A percentile compares a stretch with the other conserved stretches of the same genome.
phyloP scores from a whole-genome alignment of 2,888 invertebrate genomes.

The Diadromus collaris region DNA sequence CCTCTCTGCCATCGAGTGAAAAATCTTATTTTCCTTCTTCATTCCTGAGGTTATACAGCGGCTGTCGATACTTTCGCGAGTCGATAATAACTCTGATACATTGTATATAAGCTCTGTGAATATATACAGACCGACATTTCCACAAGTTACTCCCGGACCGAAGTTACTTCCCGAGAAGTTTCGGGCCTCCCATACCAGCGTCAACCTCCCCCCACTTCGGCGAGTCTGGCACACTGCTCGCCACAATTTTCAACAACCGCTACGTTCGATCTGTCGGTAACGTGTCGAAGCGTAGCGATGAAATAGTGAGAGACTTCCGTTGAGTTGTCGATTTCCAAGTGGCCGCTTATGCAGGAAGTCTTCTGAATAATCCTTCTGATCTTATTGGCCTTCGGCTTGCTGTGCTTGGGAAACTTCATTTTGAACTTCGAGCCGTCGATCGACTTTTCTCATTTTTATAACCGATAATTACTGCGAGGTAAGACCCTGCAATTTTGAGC shows the following conservation, averaged over 20 bases:
- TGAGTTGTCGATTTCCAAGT: not conserved
- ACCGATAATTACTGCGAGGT: no score
- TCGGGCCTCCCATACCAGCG: not conserved
- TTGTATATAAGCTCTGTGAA: not conserved
- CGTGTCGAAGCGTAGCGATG: not conserved
- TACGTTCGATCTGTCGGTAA: not conserved
- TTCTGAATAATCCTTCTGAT: no score
- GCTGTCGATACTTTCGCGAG: conserved; percentile 14
- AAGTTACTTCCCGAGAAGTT: not conserved
- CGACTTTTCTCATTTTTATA: no score
- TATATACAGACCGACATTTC: not conserved
- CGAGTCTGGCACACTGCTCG: not conserved
- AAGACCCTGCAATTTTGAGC: no score
- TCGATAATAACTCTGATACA: conserved; percentile 39
- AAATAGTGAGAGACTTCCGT: not conserved
- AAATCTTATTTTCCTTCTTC: conserved; percentile 45
- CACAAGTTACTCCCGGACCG: not conserved
- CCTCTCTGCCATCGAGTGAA: conserved; percentile 29
- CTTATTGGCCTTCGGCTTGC: no score
- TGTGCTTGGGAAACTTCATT: no score
- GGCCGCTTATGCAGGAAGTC: no score
- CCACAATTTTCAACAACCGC: not conserved
- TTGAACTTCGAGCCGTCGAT: no score
- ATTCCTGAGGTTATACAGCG: conserved; percentile 3
- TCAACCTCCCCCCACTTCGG: not conserved